Conservation (phyloP, 2,888 invertebrate genomes). For the Euplagia quadripunctaria region DNA sequence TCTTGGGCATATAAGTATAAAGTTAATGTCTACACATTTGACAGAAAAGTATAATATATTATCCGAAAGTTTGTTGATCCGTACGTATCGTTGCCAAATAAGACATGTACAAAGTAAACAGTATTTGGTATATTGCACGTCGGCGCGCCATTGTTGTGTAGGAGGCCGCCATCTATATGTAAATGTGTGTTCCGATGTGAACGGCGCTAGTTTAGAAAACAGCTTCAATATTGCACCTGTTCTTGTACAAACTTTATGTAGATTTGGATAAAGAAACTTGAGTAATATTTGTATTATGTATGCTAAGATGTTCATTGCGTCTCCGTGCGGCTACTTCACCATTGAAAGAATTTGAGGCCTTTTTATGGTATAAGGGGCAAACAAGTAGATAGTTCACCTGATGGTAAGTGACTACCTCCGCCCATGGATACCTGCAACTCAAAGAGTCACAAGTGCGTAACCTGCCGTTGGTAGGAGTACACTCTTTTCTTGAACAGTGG, state of each 20-base stretch:
- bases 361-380: too few relatives aligned
- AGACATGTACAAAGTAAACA: slow-evolving; percentile 1
- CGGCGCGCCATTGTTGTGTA: neutral
- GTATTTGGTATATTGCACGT: neutral
- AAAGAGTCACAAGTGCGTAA: too few relatives aligned
- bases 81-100: neutral
- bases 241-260: slow-evolving; percentile 3
- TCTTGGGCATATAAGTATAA: neutral
- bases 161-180: slow-evolving; percentile 16
- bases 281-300: neutral
- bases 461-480: too few relatives aligned
- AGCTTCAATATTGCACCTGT: slow-evolving; percentile 13
- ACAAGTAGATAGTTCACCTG: too few relatives aligned
- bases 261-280: neutral
- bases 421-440: too few relatives aligned
- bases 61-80: neutral
- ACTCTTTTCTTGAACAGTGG: too few relatives aligned
- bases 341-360: too few relatives aligned
- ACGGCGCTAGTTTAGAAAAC: slow-evolving; percentile 15
- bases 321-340: too few relatives aligned
- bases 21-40: too few relatives aligned
- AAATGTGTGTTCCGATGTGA: slow-evolving; percentile 14
- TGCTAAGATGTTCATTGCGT: too few relatives aligned
- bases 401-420: too few relatives aligned
- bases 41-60: neutral